Conservation (phyloP, 2,113 vertebrate genomes). For the Cariama cristata region DNA sequence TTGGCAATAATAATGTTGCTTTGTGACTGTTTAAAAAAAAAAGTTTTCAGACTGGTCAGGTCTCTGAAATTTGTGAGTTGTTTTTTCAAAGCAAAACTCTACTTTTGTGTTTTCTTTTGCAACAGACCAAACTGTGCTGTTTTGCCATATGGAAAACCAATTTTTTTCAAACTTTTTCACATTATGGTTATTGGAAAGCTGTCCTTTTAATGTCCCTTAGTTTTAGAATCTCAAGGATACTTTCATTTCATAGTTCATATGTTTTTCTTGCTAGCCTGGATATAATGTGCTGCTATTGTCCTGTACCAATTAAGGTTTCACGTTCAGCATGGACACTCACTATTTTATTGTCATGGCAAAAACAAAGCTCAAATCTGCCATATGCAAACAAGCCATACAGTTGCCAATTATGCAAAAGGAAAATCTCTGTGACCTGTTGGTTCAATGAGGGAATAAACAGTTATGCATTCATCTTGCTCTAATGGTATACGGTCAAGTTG, state of each 20-base stretch:
- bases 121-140: not conserved
- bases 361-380: not conserved
- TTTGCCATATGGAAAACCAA: not conserved
- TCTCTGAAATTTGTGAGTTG: not conserved
- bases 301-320: not conserved
- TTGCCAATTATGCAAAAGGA: not conserved
- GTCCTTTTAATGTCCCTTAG: not conserved
- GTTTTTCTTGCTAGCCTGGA: not conserved
- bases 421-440: not conserved
- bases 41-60: not conserved
- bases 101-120: not conserved
- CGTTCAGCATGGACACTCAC: no score
- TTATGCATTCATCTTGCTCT: not conserved
- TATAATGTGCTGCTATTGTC: not conserved
- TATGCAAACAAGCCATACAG: not conserved
- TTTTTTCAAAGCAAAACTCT: not conserved
- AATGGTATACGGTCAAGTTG: not conserved
- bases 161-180: accelerated
- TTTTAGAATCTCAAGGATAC: not conserved
- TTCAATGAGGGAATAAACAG: not conserved
- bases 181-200: not conserved
- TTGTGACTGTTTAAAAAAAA: not conserved
- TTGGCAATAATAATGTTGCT: not conserved
- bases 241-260: not conserved
- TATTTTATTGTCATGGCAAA: not conserved